Conservation (phyloP, 2,888 invertebrate species). For the Caenorhabditis afra region DNA sequence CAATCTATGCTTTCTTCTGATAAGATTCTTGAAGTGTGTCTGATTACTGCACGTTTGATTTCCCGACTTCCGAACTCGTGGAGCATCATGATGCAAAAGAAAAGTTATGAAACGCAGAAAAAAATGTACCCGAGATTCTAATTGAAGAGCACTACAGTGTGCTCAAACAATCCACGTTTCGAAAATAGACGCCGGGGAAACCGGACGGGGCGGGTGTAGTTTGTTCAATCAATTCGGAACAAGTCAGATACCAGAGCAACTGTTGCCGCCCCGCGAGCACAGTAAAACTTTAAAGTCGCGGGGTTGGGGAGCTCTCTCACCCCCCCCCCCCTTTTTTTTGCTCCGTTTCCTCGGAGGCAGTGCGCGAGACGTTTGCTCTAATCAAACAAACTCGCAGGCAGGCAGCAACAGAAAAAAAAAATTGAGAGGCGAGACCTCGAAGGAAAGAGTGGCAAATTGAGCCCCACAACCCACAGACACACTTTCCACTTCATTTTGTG, state of each 20-base stretch:
- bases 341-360: too few species aligned
- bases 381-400: constrained; percentile 19
- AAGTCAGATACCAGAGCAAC: neutral
- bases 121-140: neutral
- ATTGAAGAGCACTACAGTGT: neutral
- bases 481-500: constrained; percentile 15
- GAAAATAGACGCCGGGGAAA: neutral
- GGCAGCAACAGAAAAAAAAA: too few species aligned
- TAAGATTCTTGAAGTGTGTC: too few species aligned
- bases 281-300: too few species aligned
- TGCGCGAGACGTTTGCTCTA: constrained; percentile 32
- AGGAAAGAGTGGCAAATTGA: constrained; percentile 19
- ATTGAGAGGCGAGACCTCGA: constrained; percentile 8
- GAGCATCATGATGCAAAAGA: neutral
- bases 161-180: neutral
- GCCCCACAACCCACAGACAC: constrained; percentile 12
- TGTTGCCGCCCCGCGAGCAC: too few species aligned
- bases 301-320: too few species aligned
- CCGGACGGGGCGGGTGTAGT: neutral
- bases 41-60: too few species aligned
- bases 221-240: constrained; percentile 8
- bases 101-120: neutral
- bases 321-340: too few species aligned
- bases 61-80: too few species aligned
- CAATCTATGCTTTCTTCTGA: too few species aligned